Percentiles rank a stretch among this genome's conserved stretches.
These are phyloP conservation scores for Vombatus ursinus DNA, from an alignment of 2,113 vertebrate genomes.

Conservation along the genomic window DNA sequence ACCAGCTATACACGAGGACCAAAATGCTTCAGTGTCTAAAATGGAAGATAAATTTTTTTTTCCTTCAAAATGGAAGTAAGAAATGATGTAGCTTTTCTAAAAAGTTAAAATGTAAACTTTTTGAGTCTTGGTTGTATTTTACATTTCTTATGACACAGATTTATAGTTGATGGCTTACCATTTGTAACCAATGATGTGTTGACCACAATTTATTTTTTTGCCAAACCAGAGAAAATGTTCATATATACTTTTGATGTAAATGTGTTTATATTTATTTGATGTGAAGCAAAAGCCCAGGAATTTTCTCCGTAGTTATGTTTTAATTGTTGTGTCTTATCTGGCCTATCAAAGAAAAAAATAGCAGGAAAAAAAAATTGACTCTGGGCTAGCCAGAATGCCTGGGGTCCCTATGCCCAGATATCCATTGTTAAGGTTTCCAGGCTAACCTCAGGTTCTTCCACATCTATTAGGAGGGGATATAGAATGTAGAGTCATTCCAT, in stretches of 20 bases:
- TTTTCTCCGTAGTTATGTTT: constrained; percentile 47
- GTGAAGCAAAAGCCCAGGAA: constrained; percentile 79
- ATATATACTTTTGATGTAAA: constrained; percentile 81
- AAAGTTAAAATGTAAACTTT: constrained; percentile 75
- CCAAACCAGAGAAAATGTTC: constrained; percentile 80
- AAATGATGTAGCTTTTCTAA: constrained; percentile 81
- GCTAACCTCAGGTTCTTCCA: constrained; percentile 13
- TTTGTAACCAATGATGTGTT: constrained; percentile 83
- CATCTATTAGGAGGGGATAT: not conserved
- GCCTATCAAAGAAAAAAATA: constrained; percentile 36
- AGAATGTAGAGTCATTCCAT: not conserved
- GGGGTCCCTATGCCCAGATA: constrained; percentile 30
- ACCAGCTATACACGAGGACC: constrained; percentile 83
- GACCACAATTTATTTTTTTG: constrained; percentile 71
- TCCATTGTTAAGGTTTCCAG: not conserved
- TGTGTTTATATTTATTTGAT: constrained; percentile 87
- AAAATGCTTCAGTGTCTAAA: constrained; percentile 82
- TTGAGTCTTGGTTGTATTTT: constrained; percentile 80
- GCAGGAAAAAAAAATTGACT: constrained; percentile 62
- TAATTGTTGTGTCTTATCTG: constrained; percentile 56
- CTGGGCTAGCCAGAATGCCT: constrained; percentile 57
- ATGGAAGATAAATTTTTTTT: constrained; percentile 79
- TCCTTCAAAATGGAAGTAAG: constrained; percentile 80
- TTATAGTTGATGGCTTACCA: constrained; percentile 78
- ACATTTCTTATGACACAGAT: constrained; percentile 80